Percentiles rank a stretch among this genome's conserved stretches.
Conservation (phyloP, 2,888 invertebrate genomes). For the Phaonia tiefii region DNA sequence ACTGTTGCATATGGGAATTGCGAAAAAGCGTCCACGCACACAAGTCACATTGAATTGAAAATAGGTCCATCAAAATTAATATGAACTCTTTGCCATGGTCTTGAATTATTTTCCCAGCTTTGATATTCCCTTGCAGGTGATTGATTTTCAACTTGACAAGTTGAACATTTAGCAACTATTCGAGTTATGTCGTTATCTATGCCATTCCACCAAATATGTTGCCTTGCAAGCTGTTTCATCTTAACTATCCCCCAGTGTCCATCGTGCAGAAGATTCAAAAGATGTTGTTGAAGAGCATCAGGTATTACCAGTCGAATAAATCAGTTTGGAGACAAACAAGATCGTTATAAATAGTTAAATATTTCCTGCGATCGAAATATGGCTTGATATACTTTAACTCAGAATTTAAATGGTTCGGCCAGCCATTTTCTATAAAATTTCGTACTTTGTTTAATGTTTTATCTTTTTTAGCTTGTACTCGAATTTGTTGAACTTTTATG, state of each 20-base stretch:
- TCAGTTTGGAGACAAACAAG: constrained; percentile 49
- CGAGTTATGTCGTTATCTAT: constrained; percentile 45
- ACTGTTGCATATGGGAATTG: constrained; percentile 36
- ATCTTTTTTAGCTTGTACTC: background rate
- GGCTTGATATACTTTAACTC: constrained; percentile 20
- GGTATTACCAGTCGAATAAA: constrained; percentile 43
- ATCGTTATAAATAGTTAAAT: constrained; percentile 43
- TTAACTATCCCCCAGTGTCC: constrained; percentile 48
- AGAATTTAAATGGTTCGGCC: constrained; percentile 22
- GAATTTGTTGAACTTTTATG: constrained; percentile 14
- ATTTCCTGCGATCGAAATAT: constrained; percentile 35
- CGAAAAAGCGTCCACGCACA: constrained; percentile 40
- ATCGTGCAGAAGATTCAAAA: constrained; percentile 46
- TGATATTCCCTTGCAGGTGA: too few relatives aligned
- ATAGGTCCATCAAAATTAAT: constrained; percentile 53
- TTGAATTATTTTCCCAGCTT: too few relatives aligned
- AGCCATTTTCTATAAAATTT: constrained; percentile 25
- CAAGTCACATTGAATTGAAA: constrained; percentile 27
- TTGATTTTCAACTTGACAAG: constrained; percentile 46
- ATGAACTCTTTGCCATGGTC: constrained; percentile 53
- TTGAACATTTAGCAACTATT: constrained; percentile 25
- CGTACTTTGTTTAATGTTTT: background rate
- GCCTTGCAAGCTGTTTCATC: too few relatives aligned
- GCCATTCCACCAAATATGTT: constrained; percentile 50
- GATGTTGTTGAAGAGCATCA: constrained; percentile 5